phyloP scores from a whole-genome alignment of 1,140 invertebrate species.

The Drosophila pallidifrons region DNA sequence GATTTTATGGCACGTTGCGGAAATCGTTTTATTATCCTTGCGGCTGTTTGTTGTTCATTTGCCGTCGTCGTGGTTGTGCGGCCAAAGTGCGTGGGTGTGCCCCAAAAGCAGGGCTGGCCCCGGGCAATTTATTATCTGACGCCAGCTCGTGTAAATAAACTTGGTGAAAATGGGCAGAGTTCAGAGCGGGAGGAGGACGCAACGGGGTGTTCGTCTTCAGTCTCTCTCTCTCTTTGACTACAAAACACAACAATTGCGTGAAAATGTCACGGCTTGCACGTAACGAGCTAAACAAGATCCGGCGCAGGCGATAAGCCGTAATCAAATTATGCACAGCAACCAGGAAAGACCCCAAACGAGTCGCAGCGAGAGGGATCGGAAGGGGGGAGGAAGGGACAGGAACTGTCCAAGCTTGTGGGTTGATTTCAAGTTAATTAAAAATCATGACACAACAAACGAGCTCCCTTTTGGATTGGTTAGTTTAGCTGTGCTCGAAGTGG shows the following conservation, averaged over 20 bases:
- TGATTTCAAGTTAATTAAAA: constrained; percentile 84
- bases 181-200: not conserved
- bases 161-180: constrained; percentile 50
- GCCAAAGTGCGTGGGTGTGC: constrained; percentile 73
- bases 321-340: constrained; percentile 80
- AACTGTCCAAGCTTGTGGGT: constrained; percentile 42
- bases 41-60: constrained; percentile 75
- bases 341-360: constrained; percentile 19
- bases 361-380: not conserved
- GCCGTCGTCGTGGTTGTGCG: constrained; percentile 14
- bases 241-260: constrained; percentile 76
- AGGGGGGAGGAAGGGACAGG: not conserved
- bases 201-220: not conserved
- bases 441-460: constrained; percentile 78
- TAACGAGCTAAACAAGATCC: constrained; percentile 82
- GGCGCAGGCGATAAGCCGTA: constrained; percentile 71
- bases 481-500: not conserved
- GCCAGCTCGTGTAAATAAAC: constrained; percentile 82
- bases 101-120: constrained; percentile 14
- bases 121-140: constrained; percentile 80
- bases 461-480: constrained; percentile 19
- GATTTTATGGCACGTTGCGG: constrained; percentile 84
- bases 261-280: constrained; percentile 81
- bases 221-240: not conserved
- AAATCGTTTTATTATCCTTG: constrained; percentile 84